Conservation (phyloP, 2,888 invertebrate genomes). For the Acleris laterana region DNA sequence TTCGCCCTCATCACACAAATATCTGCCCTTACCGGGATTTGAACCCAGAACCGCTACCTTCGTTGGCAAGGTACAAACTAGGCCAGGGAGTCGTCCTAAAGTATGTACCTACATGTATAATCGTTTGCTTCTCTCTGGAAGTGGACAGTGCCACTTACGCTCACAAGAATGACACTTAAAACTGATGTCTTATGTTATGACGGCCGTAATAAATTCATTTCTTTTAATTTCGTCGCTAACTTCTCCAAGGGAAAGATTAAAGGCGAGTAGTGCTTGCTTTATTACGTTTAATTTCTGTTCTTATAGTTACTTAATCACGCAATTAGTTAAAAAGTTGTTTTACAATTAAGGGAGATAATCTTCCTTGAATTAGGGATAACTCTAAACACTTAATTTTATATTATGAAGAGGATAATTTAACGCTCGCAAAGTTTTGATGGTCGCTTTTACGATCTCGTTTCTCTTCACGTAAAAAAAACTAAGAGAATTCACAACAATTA, state of each 20-base stretch:
- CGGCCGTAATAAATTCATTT: constrained; percentile 25
- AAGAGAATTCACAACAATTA: too few relatives aligned
- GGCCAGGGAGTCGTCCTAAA: too few relatives aligned
- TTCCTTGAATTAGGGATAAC: not conserved
- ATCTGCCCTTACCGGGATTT: too few relatives aligned
- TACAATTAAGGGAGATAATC: constrained; percentile 3
- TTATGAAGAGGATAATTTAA: too few relatives aligned
- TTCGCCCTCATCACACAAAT: too few relatives aligned
- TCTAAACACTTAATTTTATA: too few relatives aligned
- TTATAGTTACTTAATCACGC: constrained; percentile 16
- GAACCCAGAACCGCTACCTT: too few relatives aligned
- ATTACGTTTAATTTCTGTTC: constrained; percentile 13
- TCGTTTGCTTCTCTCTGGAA: not conserved
- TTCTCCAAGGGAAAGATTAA: constrained; percentile 24
- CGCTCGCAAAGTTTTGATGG: too few relatives aligned
- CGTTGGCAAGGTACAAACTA: too few relatives aligned
- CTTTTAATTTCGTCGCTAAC: constrained; percentile 14
- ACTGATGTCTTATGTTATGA: constrained; percentile 22
- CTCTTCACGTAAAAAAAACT: too few relatives aligned
- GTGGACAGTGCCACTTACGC: not conserved
- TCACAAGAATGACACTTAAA: constrained; percentile 20
- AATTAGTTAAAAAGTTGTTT: constrained; percentile 10
- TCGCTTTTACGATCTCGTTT: too few relatives aligned
- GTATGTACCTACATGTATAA: too few relatives aligned
- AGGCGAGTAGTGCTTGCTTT: constrained; percentile 3